Evolutionary conservation across 2,888 invertebrate species (phyloP), one percentile per base, ranked within the genome.

Genomic region (Trichogramma dendrolimi): DNA sequence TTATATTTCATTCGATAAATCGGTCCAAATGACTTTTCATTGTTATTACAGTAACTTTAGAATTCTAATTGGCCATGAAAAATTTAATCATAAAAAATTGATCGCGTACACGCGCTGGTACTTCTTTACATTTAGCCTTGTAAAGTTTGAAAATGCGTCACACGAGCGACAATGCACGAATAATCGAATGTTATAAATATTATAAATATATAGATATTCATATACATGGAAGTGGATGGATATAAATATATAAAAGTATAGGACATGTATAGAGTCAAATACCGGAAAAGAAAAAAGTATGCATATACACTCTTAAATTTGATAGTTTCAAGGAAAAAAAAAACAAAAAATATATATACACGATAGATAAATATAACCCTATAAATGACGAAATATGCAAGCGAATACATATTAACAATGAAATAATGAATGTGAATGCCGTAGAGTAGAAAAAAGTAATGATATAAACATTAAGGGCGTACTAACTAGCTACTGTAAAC

Each of bases 141-240:
- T 58, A 54, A 54, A 64, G 49, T 60, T 50, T 53, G 57, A 62
- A 44, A 40, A 51, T 57, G 59, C 53, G 59, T 61, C 59, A 67
- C 67, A 68, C 64, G 63, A 69, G 67, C 69, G 68, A 67, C 62
- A 60, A 55, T 67, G 68, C 66, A 67, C 68, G 61, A 61, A 62
- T 62, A 61, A 58, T 51, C 61, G 63, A 55, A 65, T 67, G 66
- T 69, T 69, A 70, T 68, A 69, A 65, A 69, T 67, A 69, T 51
- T 68, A 69, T 68, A 67, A 69, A 71, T 67, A 67, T 64, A 63
- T 68, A 27, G 27, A 46, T 61, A 67, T 67, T 63, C 59, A 67
- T 62, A 65, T 68, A 63, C 55, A 64, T 64, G 60, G 39, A 40
- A 62, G 58, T 58, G 60, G 58, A 55, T 60, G 56, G 53, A 60